Evolutionary conservation across 53 echinoderm and acorn worm genomes (phyloP).

Genomic region (Antedon mediterranea): DNA sequence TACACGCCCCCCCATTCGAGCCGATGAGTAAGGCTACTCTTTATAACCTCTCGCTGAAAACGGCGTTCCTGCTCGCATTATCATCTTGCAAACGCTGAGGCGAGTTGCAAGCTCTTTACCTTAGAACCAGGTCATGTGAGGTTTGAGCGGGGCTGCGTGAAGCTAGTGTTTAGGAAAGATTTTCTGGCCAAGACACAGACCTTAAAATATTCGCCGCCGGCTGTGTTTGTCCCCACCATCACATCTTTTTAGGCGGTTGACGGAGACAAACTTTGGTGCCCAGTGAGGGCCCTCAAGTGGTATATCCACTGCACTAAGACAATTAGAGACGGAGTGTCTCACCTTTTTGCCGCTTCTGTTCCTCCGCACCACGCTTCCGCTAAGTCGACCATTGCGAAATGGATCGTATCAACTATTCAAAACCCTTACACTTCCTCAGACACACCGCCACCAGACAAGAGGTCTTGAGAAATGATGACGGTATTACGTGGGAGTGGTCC

Average conservation of each 20-base stretch:
- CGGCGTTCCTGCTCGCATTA: too few relatives aligned
- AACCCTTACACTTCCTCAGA: background rate
- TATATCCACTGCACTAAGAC: background rate
- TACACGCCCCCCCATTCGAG: too few relatives aligned
- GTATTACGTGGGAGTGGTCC: background rate
- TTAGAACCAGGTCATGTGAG: slow-evolving; percentile 11
- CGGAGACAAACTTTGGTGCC: too few relatives aligned
- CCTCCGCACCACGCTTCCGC: background rate
- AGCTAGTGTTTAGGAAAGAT: background rate
- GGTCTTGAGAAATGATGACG: background rate
- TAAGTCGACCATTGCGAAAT: background rate
- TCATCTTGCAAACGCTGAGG: too few relatives aligned
- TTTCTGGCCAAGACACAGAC: slow-evolving; percentile 22
- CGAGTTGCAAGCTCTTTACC: too few relatives aligned
- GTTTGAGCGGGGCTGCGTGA: background rate
- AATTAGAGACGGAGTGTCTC: background rate
- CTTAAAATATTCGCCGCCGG: too few relatives aligned
- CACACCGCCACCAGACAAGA: background rate
- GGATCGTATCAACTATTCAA: background rate
- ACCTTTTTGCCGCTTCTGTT: background rate
- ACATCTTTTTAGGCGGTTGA: too few relatives aligned
- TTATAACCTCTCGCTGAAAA: too few relatives aligned
- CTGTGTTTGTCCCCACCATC: too few relatives aligned
- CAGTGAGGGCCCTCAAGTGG: background rate
- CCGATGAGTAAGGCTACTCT: too few relatives aligned